Evolutionary conservation across 2,888 invertebrate genomes (phyloP).

Genomic region (Ormia ochracea): DNA sequence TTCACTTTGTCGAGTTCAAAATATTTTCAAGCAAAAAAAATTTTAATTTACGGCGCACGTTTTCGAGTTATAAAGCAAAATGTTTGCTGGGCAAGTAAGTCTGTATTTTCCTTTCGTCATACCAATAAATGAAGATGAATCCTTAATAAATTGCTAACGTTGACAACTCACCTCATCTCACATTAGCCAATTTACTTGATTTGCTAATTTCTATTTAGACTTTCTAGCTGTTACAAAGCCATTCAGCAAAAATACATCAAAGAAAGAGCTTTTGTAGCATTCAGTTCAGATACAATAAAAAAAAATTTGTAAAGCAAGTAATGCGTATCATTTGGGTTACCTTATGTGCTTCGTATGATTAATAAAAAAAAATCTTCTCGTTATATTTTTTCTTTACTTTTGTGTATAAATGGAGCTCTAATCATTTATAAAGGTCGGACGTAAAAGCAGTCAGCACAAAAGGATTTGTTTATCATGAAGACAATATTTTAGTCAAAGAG

Average conservation of each 20-base stretch:
- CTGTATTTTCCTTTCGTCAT: slow-evolving; percentile 10
- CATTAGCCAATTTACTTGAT: slow-evolving; percentile 49
- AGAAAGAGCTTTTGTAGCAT: not conserved
- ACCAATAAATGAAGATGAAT: slow-evolving; percentile 58
- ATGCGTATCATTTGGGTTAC: slow-evolving; percentile 3
- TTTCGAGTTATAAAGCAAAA: not conserved
- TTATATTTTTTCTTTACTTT: no score
- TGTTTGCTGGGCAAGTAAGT: not conserved
- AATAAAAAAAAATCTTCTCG: no score
- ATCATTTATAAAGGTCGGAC: no score
- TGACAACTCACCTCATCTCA: slow-evolving; percentile 50
- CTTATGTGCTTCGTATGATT: no score
- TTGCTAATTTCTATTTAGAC: slow-evolving; percentile 22
- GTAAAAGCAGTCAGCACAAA: no score
- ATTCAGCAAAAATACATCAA: not conserved
- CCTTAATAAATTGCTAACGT: slow-evolving; percentile 54
- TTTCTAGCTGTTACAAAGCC: not conserved
- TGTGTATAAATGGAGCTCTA: no score
- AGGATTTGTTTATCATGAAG: no score
- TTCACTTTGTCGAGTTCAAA: no score
- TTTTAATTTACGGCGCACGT: no score
- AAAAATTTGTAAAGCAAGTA: not conserved
- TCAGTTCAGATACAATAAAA: not conserved
- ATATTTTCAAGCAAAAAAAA: no score
- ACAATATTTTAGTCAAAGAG: no score